phyloP scores from a whole-genome alignment of 2,113 vertebrate genomes.

The Malurus elegans region DNA sequence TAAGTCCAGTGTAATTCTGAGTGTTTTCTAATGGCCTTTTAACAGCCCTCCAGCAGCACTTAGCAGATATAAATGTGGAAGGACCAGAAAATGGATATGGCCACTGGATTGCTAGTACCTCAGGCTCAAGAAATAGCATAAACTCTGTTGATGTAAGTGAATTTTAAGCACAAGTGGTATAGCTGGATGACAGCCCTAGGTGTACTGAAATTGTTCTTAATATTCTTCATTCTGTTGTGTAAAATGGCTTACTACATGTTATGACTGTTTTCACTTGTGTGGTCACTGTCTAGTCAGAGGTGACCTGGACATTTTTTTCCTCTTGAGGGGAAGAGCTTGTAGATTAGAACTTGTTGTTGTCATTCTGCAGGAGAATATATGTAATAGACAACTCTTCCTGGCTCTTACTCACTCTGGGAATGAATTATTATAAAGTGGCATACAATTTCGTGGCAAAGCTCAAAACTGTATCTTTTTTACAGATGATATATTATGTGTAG shows the following conservation, averaged over 20 bases:
- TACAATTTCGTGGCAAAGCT: not conserved
- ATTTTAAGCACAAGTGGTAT: not conserved
- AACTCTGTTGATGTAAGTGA: slow-evolving; percentile 85
- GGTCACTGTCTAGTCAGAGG: not conserved
- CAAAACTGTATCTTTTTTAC: not conserved
- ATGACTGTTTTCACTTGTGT: not conserved
- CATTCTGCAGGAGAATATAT: not conserved
- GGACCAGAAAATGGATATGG: slow-evolving; percentile 94
- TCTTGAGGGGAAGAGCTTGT: not conserved
- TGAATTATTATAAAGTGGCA: not conserved
- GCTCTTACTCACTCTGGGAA: not conserved
- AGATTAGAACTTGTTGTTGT: not conserved
- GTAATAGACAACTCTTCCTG: not conserved
- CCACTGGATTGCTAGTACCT: slow-evolving; percentile 98
- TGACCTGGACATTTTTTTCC: not conserved
- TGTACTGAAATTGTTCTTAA: not conserved
- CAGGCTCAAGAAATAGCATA: slow-evolving; percentile 88
- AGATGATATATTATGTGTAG: not conserved
- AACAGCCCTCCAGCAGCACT: slow-evolving; percentile 91
- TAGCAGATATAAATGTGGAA: slow-evolving; percentile 97
- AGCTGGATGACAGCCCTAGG: not conserved
- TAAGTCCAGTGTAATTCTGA: not conserved
- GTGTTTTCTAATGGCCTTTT: not conserved
- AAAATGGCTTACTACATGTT: not conserved
- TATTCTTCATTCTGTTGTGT: not conserved